Percentiles rank a stretch among this genome's conserved stretches.
These are phyloP conservation scores for Typhlichthys subterraneus DNA, from an alignment of 2,797 vertebrate genomes.

Conservation along the genomic window DNA sequence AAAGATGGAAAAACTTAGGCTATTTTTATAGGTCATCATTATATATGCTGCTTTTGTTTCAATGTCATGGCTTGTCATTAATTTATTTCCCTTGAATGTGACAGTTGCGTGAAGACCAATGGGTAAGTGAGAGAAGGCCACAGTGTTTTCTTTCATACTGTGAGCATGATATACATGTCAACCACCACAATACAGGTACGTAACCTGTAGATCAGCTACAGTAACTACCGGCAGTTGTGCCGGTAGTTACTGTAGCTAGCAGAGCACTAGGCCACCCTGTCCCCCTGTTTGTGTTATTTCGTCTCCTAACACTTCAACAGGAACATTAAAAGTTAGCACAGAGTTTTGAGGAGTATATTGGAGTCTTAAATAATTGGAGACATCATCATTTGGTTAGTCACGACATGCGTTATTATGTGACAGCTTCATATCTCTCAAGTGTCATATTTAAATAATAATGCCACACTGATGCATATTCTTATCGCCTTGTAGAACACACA, in stretches of 20 bases:
- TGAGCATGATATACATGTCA: too few species aligned
- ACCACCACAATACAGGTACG: too few species aligned
- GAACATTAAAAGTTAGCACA: too few species aligned
- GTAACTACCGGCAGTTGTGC: too few species aligned
- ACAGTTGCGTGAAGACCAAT: constrained; percentile 2
- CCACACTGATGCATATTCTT: constrained; percentile 19
- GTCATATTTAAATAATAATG: constrained; percentile 40
- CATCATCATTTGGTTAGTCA: constrained; percentile 34
- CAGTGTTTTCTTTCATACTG: too few species aligned
- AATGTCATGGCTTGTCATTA: constrained; percentile 38
- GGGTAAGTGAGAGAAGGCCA: too few species aligned
- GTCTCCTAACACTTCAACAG: background rate
- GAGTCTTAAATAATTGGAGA: background rate
- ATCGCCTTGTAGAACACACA: constrained; percentile 11
- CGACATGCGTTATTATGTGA: constrained; percentile 19
- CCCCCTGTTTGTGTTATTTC: constrained; percentile 14
- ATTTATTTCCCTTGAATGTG: constrained; percentile 29
- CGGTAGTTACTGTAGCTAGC: too few species aligned
- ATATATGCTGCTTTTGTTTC: constrained; percentile 43
- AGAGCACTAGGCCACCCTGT: too few species aligned
- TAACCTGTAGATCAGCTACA: too few species aligned
- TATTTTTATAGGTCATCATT: constrained; percentile 39
- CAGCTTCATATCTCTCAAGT: constrained; percentile 36
- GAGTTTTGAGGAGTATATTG: too few species aligned
- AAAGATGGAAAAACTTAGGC: constrained; percentile 34